Conservation (phyloP, 2,888 invertebrate genomes). For the Kryphioiulus occultus region DNA sequence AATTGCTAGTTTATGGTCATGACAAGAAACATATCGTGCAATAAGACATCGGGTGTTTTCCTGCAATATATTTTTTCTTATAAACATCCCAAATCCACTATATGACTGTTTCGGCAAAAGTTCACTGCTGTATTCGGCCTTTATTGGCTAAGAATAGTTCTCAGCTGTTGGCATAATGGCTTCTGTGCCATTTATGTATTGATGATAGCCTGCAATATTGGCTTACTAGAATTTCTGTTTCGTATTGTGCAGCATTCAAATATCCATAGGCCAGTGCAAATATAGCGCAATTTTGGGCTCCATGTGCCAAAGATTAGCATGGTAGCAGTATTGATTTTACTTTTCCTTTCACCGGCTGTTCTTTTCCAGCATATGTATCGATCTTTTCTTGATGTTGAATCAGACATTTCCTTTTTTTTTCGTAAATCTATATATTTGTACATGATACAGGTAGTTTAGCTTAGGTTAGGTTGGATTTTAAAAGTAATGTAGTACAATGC, state of each 20-base stretch:
- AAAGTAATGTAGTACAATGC: no score
- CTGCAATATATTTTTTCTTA: constrained; percentile 27
- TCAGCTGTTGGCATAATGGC: constrained; percentile 39
- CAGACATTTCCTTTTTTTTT: neutral
- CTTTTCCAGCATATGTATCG: neutral
- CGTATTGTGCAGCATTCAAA: constrained; percentile 1
- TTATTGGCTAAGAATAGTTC: constrained; percentile 32
- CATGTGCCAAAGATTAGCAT: constrained; percentile 29
- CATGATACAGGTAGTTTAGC: no score
- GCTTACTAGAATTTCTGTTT: neutral
- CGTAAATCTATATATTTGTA: no score
- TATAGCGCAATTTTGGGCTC: neutral
- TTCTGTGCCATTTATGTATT: constrained; percentile 31
- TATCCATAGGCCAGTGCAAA: neutral
- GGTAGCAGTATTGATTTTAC: neutral
- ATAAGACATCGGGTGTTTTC: neutral
- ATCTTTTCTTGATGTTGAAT: neutral
- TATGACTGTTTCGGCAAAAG: neutral
- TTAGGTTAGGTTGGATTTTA: no score
- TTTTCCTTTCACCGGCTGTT: neutral
- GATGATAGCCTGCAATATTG: constrained; percentile 9
- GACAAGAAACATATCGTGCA: neutral
- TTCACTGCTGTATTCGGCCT: neutral
- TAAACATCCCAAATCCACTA: neutral
- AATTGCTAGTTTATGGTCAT: constrained; percentile 10